These are phyloP conservation scores for Nephrotoma appendiculata DNA, from an alignment of 2,888 invertebrate genomes.

Conservation along the genomic window DNA sequence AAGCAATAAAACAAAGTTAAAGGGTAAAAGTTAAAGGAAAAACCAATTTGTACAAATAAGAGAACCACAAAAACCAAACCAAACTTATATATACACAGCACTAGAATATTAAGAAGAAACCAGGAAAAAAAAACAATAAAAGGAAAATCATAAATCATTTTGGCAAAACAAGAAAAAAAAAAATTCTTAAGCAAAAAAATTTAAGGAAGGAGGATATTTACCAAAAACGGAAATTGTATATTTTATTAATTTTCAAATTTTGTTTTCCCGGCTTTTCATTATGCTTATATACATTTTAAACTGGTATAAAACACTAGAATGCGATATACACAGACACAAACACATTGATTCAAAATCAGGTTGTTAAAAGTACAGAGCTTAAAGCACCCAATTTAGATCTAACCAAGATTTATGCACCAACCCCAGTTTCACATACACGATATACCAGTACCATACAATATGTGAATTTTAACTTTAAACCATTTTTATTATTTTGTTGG, in stretches of 20 bases:
- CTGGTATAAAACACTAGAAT: neutral
- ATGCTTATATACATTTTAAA: neutral
- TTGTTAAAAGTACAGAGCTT: neutral
- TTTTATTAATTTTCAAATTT: neutral
- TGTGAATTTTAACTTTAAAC: neutral
- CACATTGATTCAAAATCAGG: neutral
- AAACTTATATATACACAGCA: neutral
- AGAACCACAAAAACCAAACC: neutral
- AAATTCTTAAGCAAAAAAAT: neutral
- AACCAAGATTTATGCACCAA: neutral
- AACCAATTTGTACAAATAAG: neutral
- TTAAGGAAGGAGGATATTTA: neutral
- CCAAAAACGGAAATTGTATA: neutral
- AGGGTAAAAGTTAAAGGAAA: neutral
- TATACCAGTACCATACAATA: neutral
- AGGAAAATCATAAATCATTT: neutral
- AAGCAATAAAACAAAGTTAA: neutral
- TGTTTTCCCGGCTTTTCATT: neutral
- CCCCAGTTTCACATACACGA: neutral
- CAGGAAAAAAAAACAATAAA: neutral
- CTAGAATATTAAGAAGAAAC: neutral
- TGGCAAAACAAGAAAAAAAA: neutral
- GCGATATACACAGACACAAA: neutral
- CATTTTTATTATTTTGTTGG: neutral
- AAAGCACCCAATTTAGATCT: neutral